phyloP scores from a whole-genome alignment of 2,888 invertebrate species.

The Ochropleura plecta region DNA sequence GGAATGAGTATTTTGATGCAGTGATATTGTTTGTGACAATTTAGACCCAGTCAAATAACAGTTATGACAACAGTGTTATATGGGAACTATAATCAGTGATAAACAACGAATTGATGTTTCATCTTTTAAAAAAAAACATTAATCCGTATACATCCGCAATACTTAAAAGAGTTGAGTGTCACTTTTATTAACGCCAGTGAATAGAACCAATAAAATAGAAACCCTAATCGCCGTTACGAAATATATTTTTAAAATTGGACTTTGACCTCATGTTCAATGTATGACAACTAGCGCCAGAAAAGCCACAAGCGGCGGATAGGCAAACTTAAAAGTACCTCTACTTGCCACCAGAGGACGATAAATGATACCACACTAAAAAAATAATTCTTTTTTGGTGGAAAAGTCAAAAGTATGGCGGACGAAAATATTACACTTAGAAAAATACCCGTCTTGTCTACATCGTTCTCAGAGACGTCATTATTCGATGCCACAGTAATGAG shows the following conservation, averaged over 20 bases:
- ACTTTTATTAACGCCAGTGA: background rate
- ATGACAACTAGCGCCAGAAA: slow-evolving; percentile 1
- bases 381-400: background rate
- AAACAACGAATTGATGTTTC: background rate
- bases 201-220: background rate
- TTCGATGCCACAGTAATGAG: slow-evolving; percentile 1
- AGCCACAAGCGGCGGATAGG: background rate
- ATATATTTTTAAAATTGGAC: no score
- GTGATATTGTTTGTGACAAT: background rate
- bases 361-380: background rate
- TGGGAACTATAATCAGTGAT: background rate
- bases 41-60: background rate
- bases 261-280: background rate
- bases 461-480: background rate
- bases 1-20: background rate
- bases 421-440: slow-evolving; percentile 2
- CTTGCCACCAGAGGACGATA: slow-evolving; percentile 2
- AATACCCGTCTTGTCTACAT: background rate
- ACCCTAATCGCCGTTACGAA: background rate
- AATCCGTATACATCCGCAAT: background rate
- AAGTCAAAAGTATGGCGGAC: background rate
- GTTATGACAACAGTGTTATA: background rate
- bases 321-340: background rate
- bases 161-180: background rate
- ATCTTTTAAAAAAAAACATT: no score